A percentile compares a stretch with the other conserved stretches of the same genome.
These are phyloP conservation scores for Drosophila setifemur DNA, from an alignment of 1,140 invertebrate species.

Conservation along the genomic window DNA sequence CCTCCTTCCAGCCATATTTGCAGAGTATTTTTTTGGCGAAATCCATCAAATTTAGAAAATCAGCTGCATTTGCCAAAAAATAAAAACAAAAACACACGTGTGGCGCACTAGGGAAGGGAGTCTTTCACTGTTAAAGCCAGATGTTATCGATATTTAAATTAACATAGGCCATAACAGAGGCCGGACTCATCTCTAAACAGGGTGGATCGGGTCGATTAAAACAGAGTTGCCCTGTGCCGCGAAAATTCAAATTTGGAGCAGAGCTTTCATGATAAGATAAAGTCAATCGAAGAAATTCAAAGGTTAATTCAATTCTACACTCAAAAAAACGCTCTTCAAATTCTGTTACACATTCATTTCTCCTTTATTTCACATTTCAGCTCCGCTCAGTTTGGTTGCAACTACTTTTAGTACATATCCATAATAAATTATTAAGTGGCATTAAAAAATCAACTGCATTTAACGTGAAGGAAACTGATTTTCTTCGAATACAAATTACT, in stretches of 20 bases:
- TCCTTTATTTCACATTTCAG: slow-evolving; percentile 62
- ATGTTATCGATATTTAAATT: too few relatives aligned
- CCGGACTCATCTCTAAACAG: too few relatives aligned
- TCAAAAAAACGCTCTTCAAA: neutral
- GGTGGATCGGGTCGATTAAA: too few relatives aligned
- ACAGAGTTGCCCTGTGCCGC: too few relatives aligned
- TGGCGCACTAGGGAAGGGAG: neutral
- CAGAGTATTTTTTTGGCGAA: slow-evolving; percentile 85
- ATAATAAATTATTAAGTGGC: slow-evolving; percentile 60
- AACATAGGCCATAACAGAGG: too few relatives aligned
- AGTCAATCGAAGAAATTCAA: too few relatives aligned
- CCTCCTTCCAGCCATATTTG: slow-evolving; percentile 88
- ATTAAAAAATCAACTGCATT: slow-evolving; percentile 43
- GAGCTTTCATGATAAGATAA: too few relatives aligned
- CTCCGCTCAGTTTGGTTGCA: slow-evolving; percentile 20
- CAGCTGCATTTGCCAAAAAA: slow-evolving; percentile 4
- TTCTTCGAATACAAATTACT: slow-evolving; percentile 49
- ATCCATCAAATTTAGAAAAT: slow-evolving; percentile 77
- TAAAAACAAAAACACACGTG: slow-evolving; percentile 38
- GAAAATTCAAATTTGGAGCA: too few relatives aligned
- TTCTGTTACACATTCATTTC: slow-evolving; percentile 60
- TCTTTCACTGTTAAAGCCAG: too few relatives aligned
- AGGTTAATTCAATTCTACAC: neutral
- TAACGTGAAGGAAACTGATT: slow-evolving; percentile 31
- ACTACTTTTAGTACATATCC: slow-evolving; percentile 37